phyloP scores from a whole-genome alignment of 2,113 vertebrate species.

The Oceanites oceanicus region DNA sequence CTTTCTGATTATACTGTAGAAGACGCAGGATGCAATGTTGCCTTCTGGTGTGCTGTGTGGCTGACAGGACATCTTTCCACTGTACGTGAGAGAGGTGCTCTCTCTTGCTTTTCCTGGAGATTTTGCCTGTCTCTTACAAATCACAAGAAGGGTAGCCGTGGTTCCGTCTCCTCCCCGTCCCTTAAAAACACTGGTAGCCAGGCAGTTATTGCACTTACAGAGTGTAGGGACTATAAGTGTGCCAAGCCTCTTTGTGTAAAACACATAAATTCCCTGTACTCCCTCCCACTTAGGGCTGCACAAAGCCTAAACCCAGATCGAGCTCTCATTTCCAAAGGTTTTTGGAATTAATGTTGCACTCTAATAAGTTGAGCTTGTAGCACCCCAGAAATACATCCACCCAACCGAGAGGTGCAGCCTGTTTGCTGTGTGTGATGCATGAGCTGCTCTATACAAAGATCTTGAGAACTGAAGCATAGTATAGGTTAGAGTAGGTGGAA shows the following conservation, averaged over 20 bases:
- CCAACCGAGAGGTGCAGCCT: not conserved
- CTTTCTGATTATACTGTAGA: not conserved
- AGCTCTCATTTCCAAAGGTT: not conserved
- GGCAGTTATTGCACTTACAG: not conserved
- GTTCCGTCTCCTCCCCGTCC: not conserved
- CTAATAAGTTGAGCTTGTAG: not conserved
- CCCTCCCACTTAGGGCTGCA: not conserved
- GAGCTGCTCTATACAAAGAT: not conserved
- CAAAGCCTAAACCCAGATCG: not conserved
- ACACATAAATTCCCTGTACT: not conserved
- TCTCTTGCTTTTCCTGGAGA: not conserved
- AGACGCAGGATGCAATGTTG: rapidly evolving
- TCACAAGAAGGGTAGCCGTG: not conserved
- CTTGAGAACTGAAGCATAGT: not conserved
- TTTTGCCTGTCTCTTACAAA: not conserved
- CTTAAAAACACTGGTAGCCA: not conserved
- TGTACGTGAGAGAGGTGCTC: rapidly evolving
- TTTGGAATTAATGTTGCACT: not conserved
- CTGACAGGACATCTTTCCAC: not conserved
- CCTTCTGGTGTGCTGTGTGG: not conserved
- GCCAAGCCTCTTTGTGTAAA: not conserved
- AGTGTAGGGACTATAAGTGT: not conserved
- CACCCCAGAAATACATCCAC: not conserved
- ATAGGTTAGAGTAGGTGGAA: not conserved
- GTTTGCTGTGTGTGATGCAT: not conserved